Evolutionary conservation across 2,797 vertebrate species (phyloP).

Genomic region (Corythornis leucogaster): DNA sequence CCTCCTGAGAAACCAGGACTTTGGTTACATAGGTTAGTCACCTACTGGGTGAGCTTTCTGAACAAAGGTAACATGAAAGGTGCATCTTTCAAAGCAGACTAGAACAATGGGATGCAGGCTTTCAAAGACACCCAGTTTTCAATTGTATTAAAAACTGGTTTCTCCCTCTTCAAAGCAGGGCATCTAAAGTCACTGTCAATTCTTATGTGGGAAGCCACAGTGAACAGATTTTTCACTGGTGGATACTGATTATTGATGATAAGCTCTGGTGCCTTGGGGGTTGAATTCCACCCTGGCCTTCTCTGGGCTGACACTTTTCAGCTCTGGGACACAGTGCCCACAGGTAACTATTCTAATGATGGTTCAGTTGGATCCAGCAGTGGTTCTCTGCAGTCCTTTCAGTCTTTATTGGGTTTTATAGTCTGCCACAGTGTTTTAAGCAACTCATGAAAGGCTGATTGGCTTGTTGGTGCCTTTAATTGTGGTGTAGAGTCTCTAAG

Average conservation of each 20-base stretch:
- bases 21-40: not conserved
- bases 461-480: not conserved
- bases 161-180: not conserved
- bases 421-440: not conserved
- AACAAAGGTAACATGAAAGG: not conserved
- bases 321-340: not conserved
- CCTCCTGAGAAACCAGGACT: not conserved
- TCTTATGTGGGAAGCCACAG: not conserved
- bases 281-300: too few species aligned
- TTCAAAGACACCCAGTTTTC: not conserved
- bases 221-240: not conserved
- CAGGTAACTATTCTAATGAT: not conserved
- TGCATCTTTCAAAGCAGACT: not conserved
- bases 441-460: not conserved
- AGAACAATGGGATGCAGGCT: not conserved
- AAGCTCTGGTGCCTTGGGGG: not conserved
- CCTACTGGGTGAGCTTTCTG: not conserved
- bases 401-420: not conserved
- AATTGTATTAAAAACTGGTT: not conserved
- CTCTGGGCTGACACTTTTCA: not conserved
- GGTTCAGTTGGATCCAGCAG: not conserved
- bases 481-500: not conserved
- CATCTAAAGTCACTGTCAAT: not conserved
- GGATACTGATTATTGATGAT: rapidly evolving
- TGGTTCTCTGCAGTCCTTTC: not conserved